Evolutionary conservation across 2,888 invertebrate genomes (phyloP).

Genomic region (Tetragonula carbonaria): DNA sequence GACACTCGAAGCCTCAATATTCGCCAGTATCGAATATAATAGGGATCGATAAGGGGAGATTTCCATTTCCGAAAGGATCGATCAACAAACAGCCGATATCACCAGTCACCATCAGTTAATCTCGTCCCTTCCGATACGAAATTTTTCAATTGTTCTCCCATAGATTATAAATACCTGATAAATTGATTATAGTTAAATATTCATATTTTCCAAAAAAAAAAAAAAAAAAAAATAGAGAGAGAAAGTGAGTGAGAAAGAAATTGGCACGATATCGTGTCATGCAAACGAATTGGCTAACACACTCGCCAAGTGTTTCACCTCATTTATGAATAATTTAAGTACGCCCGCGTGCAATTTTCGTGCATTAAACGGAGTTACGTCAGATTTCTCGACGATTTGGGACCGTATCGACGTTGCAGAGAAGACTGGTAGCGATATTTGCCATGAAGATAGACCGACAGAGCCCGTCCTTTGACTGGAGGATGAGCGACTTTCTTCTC

Average conservation of each 20-base stretch:
- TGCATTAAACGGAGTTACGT: slow-evolving; percentile 42
- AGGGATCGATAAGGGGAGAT: not conserved
- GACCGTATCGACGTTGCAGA: not conserved
- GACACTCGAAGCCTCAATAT: not conserved
- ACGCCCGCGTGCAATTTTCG: slow-evolving; percentile 31
- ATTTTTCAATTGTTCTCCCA: not conserved
- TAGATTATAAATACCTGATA: not conserved
- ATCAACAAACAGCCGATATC: not conserved
- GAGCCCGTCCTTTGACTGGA: slow-evolving; percentile 25
- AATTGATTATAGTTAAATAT: no score
- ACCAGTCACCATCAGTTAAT: not conserved
- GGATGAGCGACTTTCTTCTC: slow-evolving; percentile 11
- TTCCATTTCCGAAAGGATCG: not conserved
- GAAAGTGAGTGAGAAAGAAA: no score
- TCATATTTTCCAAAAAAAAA: no score
- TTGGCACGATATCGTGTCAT: no score
- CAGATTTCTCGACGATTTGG: slow-evolving; percentile 42
- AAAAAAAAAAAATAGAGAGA: no score
- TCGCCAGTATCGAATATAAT: not conserved
- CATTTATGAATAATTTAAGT: slow-evolving; percentile 38
- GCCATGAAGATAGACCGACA: slow-evolving; percentile 1
- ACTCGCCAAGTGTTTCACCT: slow-evolving; percentile 1
- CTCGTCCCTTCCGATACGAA: not conserved
- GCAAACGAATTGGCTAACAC: not conserved
- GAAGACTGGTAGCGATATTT: slow-evolving; percentile 1